Evolutionary conservation across 2,113 vertebrate species (phyloP), one percentile per base, ranked within the genome.

Genomic region (Geococcyx californianus): DNA sequence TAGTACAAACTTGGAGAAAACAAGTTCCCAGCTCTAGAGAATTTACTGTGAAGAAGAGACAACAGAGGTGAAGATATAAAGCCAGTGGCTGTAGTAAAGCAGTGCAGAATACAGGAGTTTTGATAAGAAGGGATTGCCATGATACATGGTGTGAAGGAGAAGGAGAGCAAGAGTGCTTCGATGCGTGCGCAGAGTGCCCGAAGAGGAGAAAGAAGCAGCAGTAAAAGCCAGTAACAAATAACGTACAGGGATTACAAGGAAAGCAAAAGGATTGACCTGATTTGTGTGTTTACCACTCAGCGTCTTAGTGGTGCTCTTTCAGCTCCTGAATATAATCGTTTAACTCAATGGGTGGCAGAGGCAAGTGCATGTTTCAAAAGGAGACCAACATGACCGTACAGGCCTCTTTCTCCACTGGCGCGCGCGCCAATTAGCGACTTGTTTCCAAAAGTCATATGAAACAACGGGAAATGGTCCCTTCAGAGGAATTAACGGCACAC

Each of bases 261-360:
- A 87, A 94, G 95, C 80, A 87, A 96, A 96, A 96, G 95, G 88
- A 96, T 96, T 97, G 96, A 96, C 95, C 96, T 96, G 93, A 96
- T 97, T 96, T 95, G 95, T 96, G 94, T 96, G 96, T 96, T 97
- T 96, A 96, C 92, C 92, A 95, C 95, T 94, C 95, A 45, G 93
- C 2, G 0, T 72, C 93, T 96, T 82, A 92, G 85, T 1, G 16
- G 94, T 79, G 80, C 95, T 90, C 94, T 92, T 90, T 38, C 86
- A 72, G 90, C 86, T 90, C 92, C 88, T 12, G 66, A 31, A 13
- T 44, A 36, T 15, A 51, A 87, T 78, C 8, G 4, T 21, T 79
- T 89, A 51, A 73, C 80, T 82, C 86, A 1, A 2, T 0, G 49
- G 66, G 83, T 78, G 79, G 73, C 76, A 38, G 83, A 62, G 70